Conservation (phyloP, 2,888 invertebrate species). For the Papilio protenor region DNA sequence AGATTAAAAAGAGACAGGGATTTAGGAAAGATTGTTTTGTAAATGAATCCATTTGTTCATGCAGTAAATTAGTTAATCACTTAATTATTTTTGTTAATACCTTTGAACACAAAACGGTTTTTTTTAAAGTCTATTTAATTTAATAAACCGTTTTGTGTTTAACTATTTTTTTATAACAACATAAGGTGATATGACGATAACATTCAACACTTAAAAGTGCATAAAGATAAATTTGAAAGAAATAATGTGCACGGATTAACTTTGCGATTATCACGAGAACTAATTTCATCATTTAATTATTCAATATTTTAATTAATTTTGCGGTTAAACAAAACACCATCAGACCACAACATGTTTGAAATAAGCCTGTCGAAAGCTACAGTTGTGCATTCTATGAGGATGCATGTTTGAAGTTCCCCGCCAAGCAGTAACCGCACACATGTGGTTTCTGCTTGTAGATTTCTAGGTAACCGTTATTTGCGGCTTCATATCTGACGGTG, state of each 20-base stretch:
- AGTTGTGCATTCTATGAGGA: neutral
- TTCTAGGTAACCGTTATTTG: neutral
- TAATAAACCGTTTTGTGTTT: conserved; percentile 27
- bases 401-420: neutral
- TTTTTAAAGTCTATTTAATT: neutral
- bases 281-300: neutral
- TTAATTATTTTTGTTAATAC: neutral
- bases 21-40: neutral
- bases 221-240: neutral
- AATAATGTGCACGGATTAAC: conserved; percentile 37
- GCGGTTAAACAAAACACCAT: neutral
- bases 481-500: neutral
- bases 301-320: neutral
- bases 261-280: conserved; percentile 37
- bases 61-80: neutral
- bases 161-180: neutral
- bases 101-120: conserved; percentile 6
- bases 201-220: conserved; percentile 31
- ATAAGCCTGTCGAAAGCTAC: too few relatives aligned
- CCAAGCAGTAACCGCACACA: neutral
- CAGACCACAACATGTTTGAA: neutral
- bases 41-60: neutral
- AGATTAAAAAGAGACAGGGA: conserved; percentile 12
- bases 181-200: neutral
- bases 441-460: neutral